phyloP scores from a whole-genome alignment of 2,113 vertebrate genomes.

The Bos indicus region DNA sequence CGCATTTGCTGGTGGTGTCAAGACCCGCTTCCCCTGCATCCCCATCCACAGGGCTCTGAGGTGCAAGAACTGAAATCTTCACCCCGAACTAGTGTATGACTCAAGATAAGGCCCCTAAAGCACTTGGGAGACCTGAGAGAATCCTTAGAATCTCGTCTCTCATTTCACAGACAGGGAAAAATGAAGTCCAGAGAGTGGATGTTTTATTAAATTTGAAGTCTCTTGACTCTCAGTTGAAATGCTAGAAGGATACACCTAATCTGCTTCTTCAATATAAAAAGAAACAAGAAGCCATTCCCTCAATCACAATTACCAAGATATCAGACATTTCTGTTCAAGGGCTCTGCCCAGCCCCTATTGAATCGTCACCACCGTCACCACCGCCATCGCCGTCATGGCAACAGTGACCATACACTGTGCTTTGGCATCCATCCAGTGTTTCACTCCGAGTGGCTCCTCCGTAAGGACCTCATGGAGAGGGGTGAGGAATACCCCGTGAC shows the following conservation, averaged over 20 bases:
- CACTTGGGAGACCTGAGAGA: background rate
- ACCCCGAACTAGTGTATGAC: background rate
- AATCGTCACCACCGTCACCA: background rate
- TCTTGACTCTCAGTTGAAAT: background rate
- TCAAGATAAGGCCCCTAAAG: background rate
- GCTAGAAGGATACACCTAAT: background rate
- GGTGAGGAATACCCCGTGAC: background rate
- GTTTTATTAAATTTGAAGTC: background rate
- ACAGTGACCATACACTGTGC: background rate
- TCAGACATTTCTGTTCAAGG: background rate
- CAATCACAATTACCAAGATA: background rate
- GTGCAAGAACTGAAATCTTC: background rate
- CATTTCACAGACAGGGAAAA: background rate
- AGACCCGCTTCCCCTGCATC: background rate
- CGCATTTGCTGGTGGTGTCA: too few species aligned
- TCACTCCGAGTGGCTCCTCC: background rate
- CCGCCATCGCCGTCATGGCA: rapidly evolving
- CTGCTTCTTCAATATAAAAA: background rate
- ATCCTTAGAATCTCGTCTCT: background rate
- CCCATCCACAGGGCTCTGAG: background rate
- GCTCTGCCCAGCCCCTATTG: background rate
- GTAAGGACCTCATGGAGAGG: background rate
- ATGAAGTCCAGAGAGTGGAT: background rate
- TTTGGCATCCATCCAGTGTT: background rate
- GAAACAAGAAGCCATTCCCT: background rate